Base-by-base conservation (phyloP, 2,113 vertebrate species). In the Epinephelus fuscoguttatus region DNA sequence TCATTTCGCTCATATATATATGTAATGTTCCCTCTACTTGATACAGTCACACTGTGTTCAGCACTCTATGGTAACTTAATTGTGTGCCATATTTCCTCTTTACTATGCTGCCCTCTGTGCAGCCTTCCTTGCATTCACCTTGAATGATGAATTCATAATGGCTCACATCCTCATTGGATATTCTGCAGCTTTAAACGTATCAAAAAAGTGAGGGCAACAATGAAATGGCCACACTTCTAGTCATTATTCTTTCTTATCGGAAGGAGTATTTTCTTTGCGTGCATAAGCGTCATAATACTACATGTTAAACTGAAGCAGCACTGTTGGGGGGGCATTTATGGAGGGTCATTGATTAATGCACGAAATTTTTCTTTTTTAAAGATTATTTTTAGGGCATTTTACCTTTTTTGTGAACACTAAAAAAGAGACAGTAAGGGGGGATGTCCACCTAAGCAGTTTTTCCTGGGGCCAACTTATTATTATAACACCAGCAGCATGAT, bases 61-160 rank as follows among this genome's bases (percentile, higher is more conserved):
- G 76, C 60, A 55, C 59, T 50, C 23, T 25, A 55, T 66, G 25
- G 27, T 53, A 70, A 67, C 47, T 79, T 71, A 53, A 56, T 27
- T 59, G 42, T 73, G 14, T 59, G 21, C 52, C 53, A 75, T 70
- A 60, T 57, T 80, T 74, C 66, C 21, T 69, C 23, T 59, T 80
- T 13, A n/a, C 40, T 75, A 19, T 63, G 52, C 27, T 61, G 69
- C 61, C 66, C 23, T 72, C n/a, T 71, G 61, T 47, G 55, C 42
- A 75, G 50, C 61, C 40, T 69, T 62, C 19, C 52, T 68, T 55
- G 25, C 42, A 37, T 81, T 88, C 78, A 86, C 60, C 73, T 88
- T 74, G 40, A 82, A 64, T 75, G 56, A 89, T 82, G 64, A 49
- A 86, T 76, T 78, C 37, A 55, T 78, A 62, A 78, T 69, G 30